phyloP scores from a whole-genome alignment of 2,113 vertebrate genomes.

The Notothenia rossii region DNA sequence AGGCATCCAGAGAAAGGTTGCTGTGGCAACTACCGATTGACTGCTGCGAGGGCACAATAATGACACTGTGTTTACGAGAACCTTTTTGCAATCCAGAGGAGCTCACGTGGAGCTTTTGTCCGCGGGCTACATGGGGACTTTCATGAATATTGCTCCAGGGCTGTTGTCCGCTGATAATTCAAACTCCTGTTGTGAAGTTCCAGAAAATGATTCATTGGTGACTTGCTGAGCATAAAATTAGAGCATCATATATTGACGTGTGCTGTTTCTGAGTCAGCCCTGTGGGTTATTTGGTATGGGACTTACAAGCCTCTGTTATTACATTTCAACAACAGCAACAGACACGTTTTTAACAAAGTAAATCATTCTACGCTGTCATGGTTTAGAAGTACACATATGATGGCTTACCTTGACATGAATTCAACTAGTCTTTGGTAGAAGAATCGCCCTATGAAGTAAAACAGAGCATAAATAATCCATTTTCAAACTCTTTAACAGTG shows the following conservation, averaged over 20 bases:
- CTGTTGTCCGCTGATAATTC: constrained; percentile 5
- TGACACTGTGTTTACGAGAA: constrained; percentile 22
- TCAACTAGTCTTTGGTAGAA: constrained; percentile 97
- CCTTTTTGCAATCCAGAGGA: constrained; percentile 5
- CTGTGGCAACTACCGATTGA: constrained; percentile 38
- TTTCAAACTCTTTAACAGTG: neutral
- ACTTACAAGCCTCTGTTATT: constrained; percentile 13
- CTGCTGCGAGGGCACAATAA: constrained; percentile 12
- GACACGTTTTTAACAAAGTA: neutral
- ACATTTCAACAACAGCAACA: constrained; percentile 11
- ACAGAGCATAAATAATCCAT: neutral
- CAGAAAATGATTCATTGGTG: constrained; percentile 3
- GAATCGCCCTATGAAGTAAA: constrained; percentile 86
- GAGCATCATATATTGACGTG: neutral
- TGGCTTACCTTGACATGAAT: constrained; percentile 94
- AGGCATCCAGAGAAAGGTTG: constrained; percentile 14
- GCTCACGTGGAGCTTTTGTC: constrained; percentile 4
- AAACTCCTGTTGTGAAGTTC: constrained; percentile 9
- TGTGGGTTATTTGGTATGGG: neutral
- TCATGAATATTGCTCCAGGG: constrained; percentile 13
- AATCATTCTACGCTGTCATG: neutral
- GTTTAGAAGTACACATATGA: neutral
- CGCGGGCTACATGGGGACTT: neutral
- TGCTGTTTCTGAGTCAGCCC: constrained; percentile 1
- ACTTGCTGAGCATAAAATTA: constrained; percentile 38